A percentile compares a stretch with the other conserved stretches of the same genome.
phyloP scores from a whole-genome alignment of 2,797 vertebrate genomes.

The Macropodus opercularis region DNA sequence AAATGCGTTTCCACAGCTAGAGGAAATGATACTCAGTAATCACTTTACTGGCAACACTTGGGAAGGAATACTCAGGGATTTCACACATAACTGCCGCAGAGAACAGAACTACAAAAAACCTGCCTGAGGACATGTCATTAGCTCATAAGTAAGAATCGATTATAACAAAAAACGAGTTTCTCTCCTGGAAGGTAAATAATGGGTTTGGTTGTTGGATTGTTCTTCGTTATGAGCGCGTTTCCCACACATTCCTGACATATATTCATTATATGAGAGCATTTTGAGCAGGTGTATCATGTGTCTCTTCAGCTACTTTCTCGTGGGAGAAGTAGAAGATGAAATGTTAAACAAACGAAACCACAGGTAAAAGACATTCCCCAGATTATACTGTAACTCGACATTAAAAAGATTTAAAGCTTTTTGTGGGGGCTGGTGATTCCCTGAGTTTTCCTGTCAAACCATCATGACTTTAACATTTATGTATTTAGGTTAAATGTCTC shows the following conservation, averaged over 20 bases:
- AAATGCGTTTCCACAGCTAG: slow-evolving; percentile 87
- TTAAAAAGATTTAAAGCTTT: too few species aligned
- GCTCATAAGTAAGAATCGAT: not conserved
- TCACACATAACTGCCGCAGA: slow-evolving; percentile 37
- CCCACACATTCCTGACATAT: slow-evolving; percentile 67
- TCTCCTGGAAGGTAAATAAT: slow-evolving; percentile 3
- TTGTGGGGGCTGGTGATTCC: too few species aligned
- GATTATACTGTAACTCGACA: too few species aligned
- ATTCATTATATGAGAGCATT: slow-evolving; percentile 16
- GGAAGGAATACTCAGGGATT: slow-evolving; percentile 75
- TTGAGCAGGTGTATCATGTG: slow-evolving; percentile 59
- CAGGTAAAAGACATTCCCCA: not conserved
- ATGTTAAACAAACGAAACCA: slow-evolving; percentile 15
- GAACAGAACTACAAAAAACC: slow-evolving; percentile 10
- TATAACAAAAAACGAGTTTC: slow-evolving; percentile 4
- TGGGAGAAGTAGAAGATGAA: slow-evolving; percentile 38
- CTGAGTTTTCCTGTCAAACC: too few species aligned
- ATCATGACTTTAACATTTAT: too few species aligned
- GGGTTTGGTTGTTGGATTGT: slow-evolving; percentile 16
- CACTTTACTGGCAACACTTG: slow-evolving; percentile 72
- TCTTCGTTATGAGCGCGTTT: slow-evolving; percentile 35
- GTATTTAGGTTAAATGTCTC: not conserved
- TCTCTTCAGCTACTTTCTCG: slow-evolving; percentile 43
- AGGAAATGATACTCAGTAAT: slow-evolving; percentile 92
- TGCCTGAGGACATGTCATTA: not conserved